Conservation (phyloP, 2,113 vertebrate species). For the Cynopterus brachyotis region DNA sequence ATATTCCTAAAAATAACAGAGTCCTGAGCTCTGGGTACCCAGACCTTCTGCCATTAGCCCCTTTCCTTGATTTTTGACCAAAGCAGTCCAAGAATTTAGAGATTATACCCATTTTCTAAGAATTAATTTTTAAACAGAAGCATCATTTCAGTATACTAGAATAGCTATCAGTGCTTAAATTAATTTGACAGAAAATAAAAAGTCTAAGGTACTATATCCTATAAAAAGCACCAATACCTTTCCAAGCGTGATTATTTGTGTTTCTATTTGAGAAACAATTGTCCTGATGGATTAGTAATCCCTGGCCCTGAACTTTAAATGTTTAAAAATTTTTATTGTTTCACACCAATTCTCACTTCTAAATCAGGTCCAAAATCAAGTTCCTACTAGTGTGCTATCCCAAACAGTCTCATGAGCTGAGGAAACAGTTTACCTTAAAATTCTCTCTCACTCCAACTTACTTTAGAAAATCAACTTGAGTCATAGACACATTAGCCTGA, state of each 20-base stretch:
- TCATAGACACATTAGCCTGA: constrained; percentile 42
- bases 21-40: background rate
- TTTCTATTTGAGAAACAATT: constrained; percentile 11
- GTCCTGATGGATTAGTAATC: background rate
- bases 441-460: constrained; percentile 52
- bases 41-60: background rate
- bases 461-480: constrained; percentile 44
- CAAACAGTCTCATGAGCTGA: background rate
- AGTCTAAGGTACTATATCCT: background rate
- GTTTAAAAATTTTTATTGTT: constrained; percentile 31
- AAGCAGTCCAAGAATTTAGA: constrained; percentile 35
- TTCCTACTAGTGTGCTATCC: background rate
- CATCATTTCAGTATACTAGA: background rate
- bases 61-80: constrained; percentile 45
- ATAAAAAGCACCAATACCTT: background rate
- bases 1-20: background rate
- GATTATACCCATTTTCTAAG: background rate
- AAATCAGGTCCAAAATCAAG: constrained; percentile 37
- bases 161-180: background rate
- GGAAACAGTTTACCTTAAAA: constrained; percentile 15
- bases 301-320: background rate
- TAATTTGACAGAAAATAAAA: constrained; percentile 43
- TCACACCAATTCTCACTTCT: constrained; percentile 32
- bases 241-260: constrained; percentile 26
- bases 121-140: constrained; percentile 49